Evolutionary conservation across 2,797 vertebrate species (phyloP).

Genomic region (Chaunax sp.): DNA sequence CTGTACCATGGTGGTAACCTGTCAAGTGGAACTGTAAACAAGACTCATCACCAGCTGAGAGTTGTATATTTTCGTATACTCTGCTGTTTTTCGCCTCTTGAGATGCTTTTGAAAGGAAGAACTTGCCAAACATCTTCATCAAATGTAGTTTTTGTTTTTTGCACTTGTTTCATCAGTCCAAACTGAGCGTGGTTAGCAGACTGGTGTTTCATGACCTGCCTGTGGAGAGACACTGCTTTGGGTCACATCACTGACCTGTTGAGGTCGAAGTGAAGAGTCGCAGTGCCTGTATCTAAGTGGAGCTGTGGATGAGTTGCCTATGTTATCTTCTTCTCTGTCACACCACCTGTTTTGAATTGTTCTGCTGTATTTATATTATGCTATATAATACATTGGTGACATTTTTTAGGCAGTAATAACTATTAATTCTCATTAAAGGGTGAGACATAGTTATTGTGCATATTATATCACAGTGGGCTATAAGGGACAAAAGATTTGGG

Average conservation of each 20-base stretch:
- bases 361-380: conserved; percentile 53
- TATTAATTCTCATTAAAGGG: conserved; percentile 21
- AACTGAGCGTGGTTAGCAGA: neutral
- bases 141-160: conserved; percentile 27
- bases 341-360: conserved; percentile 34
- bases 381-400: conserved; percentile 33
- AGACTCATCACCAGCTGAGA: conserved; percentile 71
- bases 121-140: conserved; percentile 63
- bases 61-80: conserved; percentile 67
- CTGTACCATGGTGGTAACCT: conserved; percentile 11
- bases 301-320: conserved; percentile 25
- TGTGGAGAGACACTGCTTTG: conserved; percentile 34
- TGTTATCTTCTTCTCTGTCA: conserved; percentile 24
- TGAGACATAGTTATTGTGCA: conserved; percentile 53
- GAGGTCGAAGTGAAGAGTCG: conserved; percentile 23
- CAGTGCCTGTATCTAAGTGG: conserved; percentile 34
- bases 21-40: conserved; percentile 29
- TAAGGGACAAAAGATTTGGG: conserved; percentile 44
- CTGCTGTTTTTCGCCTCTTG: conserved; percentile 26
- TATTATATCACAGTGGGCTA: conserved; percentile 38
- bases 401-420: conserved; percentile 36
- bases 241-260: neutral
- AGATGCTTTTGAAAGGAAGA: conserved; percentile 30
- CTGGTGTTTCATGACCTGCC: neutral
- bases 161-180: conserved; percentile 32